Evolutionary conservation across 2,888 invertebrate genomes (phyloP).

Genomic region (Andrena minutula): DNA sequence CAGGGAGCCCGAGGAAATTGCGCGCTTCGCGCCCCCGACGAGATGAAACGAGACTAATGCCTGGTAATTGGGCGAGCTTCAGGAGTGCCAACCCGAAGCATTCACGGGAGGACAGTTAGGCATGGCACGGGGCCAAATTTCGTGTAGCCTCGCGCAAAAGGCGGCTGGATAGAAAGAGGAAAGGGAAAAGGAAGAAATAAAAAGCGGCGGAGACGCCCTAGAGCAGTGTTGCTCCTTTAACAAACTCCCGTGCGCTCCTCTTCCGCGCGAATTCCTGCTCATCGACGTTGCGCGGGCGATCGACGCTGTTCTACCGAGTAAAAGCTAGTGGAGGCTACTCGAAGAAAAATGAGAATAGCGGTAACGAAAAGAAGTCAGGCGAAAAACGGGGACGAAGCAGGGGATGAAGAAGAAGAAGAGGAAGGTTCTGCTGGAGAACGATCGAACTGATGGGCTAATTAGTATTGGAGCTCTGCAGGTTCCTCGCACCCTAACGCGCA

Average conservation of each 20-base stretch:
- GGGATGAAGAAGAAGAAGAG: conserved; percentile 12
- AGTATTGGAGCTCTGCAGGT: conserved; percentile 75
- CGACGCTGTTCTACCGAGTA: not conserved
- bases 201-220: not conserved
- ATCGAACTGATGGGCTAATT: conserved; percentile 75
- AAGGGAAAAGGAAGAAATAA: conserved; percentile 13
- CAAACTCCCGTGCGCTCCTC: conserved; percentile 15
- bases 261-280: conserved; percentile 20
- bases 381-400: conserved; percentile 23
- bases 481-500: conserved; percentile 46
- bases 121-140: conserved; percentile 69
- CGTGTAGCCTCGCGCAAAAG: conserved; percentile 36
- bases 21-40: conserved; percentile 39
- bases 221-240: not conserved
- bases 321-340: not conserved
- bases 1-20: conserved; percentile 43
- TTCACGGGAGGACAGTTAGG: conserved; percentile 53
- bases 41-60: conserved; percentile 67
- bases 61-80: conserved; percentile 61
- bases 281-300: conserved; percentile 1
- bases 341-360: conserved; percentile 29
- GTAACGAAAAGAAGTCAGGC: conserved; percentile 25
- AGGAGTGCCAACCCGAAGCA: conserved; percentile 45
- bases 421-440: conserved; percentile 43
- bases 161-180: conserved; percentile 18